These are phyloP conservation scores for Caenorhabditis becei DNA, from an alignment of 2,888 invertebrate species.

Conservation along the genomic window DNA sequence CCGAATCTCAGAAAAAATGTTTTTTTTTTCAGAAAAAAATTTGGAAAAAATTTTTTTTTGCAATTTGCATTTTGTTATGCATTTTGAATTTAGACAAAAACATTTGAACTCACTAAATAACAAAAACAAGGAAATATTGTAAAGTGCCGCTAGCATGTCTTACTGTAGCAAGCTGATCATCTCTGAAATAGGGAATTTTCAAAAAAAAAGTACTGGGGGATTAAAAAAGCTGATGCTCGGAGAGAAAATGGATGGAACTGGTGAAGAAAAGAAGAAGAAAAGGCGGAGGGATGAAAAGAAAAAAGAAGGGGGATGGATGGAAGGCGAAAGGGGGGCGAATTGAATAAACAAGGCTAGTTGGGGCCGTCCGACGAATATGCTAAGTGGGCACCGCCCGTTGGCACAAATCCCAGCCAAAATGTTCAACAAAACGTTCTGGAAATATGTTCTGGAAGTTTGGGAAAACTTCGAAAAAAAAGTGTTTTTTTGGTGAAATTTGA, in stretches of 20 bases:
- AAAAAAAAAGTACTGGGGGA: not conserved
- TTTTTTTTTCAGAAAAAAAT: too few relatives aligned
- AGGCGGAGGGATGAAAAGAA: not conserved
- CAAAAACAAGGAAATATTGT: conserved; percentile 48
- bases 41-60: too few relatives aligned
- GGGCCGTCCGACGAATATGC: conserved; percentile 2
- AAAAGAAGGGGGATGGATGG: conserved; percentile 2
- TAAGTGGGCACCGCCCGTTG: conserved; percentile 8
- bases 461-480: not conserved
- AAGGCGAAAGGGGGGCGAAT: not conserved
- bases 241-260: not conserved
- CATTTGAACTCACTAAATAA: conserved; percentile 43
- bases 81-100: conserved; percentile 1
- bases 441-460: not conserved
- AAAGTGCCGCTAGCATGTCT: conserved; percentile 39
- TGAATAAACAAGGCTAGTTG: conserved; percentile 8
- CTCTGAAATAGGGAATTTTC: conserved; percentile 16
- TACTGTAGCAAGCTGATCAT: not conserved
- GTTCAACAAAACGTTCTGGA: not conserved
- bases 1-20: too few relatives aligned
- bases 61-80: too few relatives aligned
- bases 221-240: not conserved
- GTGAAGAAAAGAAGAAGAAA: not conserved
- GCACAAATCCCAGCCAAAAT: too few relatives aligned
- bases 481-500: not conserved